These are phyloP conservation scores for Bothrops jararaca DNA, from an alignment of 2,113 vertebrate species.

Conservation along the genomic window DNA sequence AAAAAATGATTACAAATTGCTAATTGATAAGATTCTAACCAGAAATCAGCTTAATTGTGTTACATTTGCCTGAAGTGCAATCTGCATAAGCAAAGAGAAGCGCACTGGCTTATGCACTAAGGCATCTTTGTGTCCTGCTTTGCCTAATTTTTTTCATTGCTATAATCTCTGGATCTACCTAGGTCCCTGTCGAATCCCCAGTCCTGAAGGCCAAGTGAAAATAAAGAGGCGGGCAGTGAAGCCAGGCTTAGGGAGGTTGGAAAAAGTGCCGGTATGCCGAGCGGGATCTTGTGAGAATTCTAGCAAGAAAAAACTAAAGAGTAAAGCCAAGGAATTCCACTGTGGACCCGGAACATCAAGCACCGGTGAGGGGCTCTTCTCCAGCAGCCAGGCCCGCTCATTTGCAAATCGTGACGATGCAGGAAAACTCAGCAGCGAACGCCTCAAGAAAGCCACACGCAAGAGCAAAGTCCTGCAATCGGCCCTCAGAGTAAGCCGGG, in stretches of 20 bases:
- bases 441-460: conserved; percentile 84
- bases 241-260: conserved; percentile 62
- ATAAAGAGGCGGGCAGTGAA: conserved; percentile 77
- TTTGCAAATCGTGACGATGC: conserved; percentile 50
- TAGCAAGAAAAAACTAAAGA: conserved; percentile 69
- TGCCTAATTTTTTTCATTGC: rapidly evolving
- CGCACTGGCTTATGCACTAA: neutral
- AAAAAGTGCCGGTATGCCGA: conserved; percentile 58
- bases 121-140: neutral
- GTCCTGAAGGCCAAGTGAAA: conserved; percentile 87
- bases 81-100: no score
- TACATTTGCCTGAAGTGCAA: neutral
- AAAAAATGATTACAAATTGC: neutral
- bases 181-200: conserved; percentile 80
- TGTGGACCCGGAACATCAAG: conserved; percentile 57
- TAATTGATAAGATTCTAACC: neutral
- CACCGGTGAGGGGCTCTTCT: conserved; percentile 68
- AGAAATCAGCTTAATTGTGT: neutral
- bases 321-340: conserved; percentile 66
- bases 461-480: conserved; percentile 79
- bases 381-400: conserved; percentile 56
- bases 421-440: conserved; percentile 74
- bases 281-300: conserved; percentile 48
- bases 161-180: neutral
- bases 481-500: conserved; percentile 63